Evolutionary conservation across 35 echinoderm and acorn worm genomes (phyloP).

Genomic region (Heliocidaris tuberculata): DNA sequence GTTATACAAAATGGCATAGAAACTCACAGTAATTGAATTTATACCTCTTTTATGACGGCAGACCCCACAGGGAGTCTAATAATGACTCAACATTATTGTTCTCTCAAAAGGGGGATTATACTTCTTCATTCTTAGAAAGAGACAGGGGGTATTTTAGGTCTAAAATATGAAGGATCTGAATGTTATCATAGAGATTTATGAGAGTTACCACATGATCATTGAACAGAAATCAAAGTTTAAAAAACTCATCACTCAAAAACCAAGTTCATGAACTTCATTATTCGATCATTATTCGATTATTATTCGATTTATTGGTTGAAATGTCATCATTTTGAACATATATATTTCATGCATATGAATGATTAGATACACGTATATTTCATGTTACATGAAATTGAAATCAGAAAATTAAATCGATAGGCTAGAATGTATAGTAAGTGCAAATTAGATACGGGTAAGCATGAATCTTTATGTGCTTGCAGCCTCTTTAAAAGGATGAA

Average conservation of each 20-base stretch:
- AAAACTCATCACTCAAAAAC: background rate
- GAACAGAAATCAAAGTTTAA: background rate
- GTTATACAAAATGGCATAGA: background rate
- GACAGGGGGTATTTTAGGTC: background rate
- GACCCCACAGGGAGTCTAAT: background rate
- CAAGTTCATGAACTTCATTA: background rate
- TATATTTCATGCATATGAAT: no score
- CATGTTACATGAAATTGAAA: no score
- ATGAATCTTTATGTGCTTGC: no score
- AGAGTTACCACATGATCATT: background rate
- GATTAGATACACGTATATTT: no score
- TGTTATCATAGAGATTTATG: constrained; percentile 3
- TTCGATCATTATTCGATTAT: no score
- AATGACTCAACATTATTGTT: background rate
- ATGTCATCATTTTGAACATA: no score
- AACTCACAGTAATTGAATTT: background rate
- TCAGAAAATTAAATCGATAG: no score
- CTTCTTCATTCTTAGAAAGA: background rate
- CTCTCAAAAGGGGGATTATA: background rate
- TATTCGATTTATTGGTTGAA: no score
- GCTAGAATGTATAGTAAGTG: no score
- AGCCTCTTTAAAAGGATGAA: no score
- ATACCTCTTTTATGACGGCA: background rate
- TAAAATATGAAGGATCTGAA: background rate
- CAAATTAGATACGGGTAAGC: no score